phyloP scores from a whole-genome alignment of 2,797 vertebrate genomes.

The Oceanodroma leucorhoa region DNA sequence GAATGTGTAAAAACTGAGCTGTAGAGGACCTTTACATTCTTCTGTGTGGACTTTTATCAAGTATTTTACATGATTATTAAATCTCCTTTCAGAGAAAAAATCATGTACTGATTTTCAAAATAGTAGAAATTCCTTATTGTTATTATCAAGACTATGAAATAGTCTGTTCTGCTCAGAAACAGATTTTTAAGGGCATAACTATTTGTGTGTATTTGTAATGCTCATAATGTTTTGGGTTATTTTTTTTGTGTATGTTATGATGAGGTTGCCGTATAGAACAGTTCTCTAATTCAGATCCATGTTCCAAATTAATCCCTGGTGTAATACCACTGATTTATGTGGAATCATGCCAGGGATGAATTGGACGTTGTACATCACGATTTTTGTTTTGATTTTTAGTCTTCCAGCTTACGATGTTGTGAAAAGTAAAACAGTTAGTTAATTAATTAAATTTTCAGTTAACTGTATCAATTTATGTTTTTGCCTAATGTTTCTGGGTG shows the following conservation, averaged over 20 bases:
- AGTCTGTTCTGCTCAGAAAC: not conserved
- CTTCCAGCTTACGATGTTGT: not conserved
- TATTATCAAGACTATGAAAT: not conserved
- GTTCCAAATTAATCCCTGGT: constrained; percentile 44
- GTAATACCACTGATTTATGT: constrained; percentile 20
- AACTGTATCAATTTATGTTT: not conserved
- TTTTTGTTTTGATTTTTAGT: not conserved
- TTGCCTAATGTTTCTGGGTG: not conserved
- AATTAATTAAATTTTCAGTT: not conserved
- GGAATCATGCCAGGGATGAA: constrained; percentile 6
- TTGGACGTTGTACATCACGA: not conserved
- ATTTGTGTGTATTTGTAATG: not conserved
- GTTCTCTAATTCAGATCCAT: constrained; percentile 7
- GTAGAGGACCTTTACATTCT: not conserved
- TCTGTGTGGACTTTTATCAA: not conserved
- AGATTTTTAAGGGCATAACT: not conserved
- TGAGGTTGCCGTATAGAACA: not conserved
- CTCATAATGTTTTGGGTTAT: not conserved
- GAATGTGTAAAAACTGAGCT: not conserved
- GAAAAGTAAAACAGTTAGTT: not conserved
- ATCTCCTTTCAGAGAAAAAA: not conserved
- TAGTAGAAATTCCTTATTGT: not conserved
- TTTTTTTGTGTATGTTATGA: not conserved
- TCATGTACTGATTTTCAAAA: not conserved
- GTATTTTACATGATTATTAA: not conserved